Evolutionary conservation across 2,888 invertebrate genomes (phyloP).

Genomic region (Apamea epomidion): DNA sequence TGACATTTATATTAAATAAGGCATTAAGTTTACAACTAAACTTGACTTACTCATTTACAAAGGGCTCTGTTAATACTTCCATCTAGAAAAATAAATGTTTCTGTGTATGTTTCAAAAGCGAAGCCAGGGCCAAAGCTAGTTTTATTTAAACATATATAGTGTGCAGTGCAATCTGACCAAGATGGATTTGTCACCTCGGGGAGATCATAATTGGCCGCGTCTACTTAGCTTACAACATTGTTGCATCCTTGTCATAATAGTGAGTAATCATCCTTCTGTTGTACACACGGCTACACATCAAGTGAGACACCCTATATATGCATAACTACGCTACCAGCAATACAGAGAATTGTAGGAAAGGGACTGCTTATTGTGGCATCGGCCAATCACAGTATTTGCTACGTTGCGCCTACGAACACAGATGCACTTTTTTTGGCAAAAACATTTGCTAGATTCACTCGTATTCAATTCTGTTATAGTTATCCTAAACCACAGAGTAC

Average conservation of each 20-base stretch:
- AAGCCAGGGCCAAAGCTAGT: not conserved
- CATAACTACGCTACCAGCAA: too few species aligned
- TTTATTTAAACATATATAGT: not conserved
- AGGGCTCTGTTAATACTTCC: not conserved
- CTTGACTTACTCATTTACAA: not conserved
- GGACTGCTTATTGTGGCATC: too few species aligned
- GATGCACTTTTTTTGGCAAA: too few species aligned
- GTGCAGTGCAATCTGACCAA: not conserved
- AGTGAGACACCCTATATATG: too few species aligned
- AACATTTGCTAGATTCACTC: too few species aligned
- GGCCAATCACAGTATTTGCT: too few species aligned
- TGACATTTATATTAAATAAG: not conserved
- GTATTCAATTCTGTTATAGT: too few species aligned
- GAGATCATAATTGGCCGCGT: too few species aligned
- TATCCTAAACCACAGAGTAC: too few species aligned
- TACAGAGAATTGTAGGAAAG: too few species aligned
- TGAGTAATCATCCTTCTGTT: not conserved
- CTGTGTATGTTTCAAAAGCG: not conserved
- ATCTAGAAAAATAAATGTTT: not conserved
- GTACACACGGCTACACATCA: too few species aligned
- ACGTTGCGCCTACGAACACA: too few species aligned
- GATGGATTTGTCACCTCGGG: not conserved
- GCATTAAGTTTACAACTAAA: not conserved
- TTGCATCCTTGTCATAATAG: not conserved
- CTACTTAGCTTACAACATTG: not conserved